phyloP scores from a whole-genome alignment of 2,888 invertebrate genomes.

The Linhomoeus sp. region DNA sequence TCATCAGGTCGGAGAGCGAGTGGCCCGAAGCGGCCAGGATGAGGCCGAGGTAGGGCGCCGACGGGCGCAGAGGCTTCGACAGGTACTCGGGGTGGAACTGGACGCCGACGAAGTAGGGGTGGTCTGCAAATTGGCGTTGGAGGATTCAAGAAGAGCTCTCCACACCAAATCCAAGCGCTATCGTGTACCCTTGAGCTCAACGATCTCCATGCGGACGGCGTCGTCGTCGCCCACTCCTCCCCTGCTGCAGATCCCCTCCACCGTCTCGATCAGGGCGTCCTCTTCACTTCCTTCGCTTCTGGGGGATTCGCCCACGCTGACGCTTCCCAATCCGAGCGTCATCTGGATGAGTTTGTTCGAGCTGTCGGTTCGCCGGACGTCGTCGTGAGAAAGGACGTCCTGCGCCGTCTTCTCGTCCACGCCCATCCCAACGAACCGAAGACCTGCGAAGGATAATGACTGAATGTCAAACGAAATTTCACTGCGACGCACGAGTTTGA shows the following conservation, averaged over 20 bases:
- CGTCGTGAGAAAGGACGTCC: neutral
- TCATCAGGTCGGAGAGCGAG: slow-evolving; percentile 40
- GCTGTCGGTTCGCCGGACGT: neutral
- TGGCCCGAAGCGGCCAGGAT: slow-evolving; percentile 70
- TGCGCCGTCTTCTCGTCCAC: slow-evolving; percentile 40
- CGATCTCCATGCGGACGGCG: slow-evolving; percentile 8
- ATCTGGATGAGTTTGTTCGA: too few relatives aligned
- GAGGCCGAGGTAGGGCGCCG: slow-evolving; percentile 83
- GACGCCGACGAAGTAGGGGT: slow-evolving; percentile 80
- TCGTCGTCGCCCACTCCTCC: neutral
- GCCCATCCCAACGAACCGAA: slow-evolving; percentile 50
- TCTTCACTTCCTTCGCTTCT: neutral
- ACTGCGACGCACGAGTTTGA: too few relatives aligned
- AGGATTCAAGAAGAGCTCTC: neutral
- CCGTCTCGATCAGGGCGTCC: neutral
- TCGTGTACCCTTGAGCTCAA: slow-evolving; percentile 7
- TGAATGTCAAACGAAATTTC: too few relatives aligned
- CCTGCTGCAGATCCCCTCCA: neutral
- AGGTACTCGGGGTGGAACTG: slow-evolving; percentile 93
- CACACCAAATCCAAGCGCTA: neutral
- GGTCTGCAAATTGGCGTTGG: slow-evolving; percentile 35
- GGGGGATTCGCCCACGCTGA: too few relatives aligned
- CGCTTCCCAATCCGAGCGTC: too few relatives aligned
- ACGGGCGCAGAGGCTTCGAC: slow-evolving; percentile 42
- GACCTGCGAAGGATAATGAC: neutral